Percentiles rank a stretch among this genome's conserved stretches.
Evolutionary conservation across 2,113 vertebrate species (phyloP).

Genomic region (Peromyscus maniculatus): DNA sequence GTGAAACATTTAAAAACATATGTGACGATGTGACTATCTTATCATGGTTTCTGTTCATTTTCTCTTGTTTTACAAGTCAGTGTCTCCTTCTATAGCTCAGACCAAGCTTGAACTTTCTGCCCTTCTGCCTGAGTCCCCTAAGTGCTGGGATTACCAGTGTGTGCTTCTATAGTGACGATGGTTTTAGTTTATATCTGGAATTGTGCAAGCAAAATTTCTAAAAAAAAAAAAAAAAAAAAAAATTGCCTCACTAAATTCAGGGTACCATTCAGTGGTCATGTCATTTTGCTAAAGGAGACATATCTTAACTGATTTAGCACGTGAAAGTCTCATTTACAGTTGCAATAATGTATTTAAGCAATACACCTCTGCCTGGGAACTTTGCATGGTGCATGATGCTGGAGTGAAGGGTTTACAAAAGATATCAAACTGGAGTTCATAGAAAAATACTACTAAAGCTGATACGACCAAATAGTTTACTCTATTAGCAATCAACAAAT

Average conservation of each 20-base stretch:
- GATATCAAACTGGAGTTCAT: background rate
- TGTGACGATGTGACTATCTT: background rate
- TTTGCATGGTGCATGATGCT: background rate
- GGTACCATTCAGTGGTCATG: background rate
- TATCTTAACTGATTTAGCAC: background rate
- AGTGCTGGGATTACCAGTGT: background rate
- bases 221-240: background rate
- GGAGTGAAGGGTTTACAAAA: background rate
- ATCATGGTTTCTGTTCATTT: background rate
- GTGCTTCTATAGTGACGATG: background rate
- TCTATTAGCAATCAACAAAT: conserved; percentile 17
- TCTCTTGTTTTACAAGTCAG: background rate
- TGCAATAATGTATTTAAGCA: conserved; percentile 3
- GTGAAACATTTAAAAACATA: background rate
- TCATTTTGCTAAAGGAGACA: conserved; percentile 33
- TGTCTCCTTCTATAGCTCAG: background rate
- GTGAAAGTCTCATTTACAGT: conserved; percentile 1
- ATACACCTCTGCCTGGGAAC: background rate
- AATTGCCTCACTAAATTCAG: background rate
- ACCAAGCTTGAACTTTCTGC: background rate
- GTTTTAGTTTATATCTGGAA: background rate
- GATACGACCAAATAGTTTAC: background rate
- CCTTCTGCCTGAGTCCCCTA: background rate
- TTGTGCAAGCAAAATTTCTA: background rate
- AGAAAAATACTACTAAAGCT: background rate